Percentiles rank a stretch among this genome's conserved stretches.
These are phyloP conservation scores for Idaea straminata DNA, from an alignment of 2,888 invertebrate genomes.

Conservation along the genomic window DNA sequence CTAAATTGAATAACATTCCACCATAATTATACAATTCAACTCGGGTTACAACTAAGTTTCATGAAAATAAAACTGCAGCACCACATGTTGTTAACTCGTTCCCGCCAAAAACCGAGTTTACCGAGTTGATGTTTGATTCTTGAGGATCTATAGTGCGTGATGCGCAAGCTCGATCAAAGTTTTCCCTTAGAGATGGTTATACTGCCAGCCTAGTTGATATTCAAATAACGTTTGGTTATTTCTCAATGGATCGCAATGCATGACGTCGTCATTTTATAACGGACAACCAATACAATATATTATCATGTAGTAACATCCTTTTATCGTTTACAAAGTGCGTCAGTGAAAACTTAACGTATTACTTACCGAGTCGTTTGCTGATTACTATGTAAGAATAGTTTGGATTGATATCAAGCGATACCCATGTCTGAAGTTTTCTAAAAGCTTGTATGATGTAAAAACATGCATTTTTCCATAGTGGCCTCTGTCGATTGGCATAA, in stretches of 20 bases:
- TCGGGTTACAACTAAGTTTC: no score
- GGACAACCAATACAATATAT: conserved; percentile 50
- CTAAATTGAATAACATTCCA: no score
- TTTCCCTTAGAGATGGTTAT: conserved; percentile 64
- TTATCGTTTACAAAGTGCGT: conserved; percentile 50
- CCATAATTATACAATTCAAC: no score
- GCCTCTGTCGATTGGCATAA: no score
- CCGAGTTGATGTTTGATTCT: no score
- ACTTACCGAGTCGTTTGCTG: conserved; percentile 19
- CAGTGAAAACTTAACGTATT: conserved; percentile 35
- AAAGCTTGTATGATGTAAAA: no score
- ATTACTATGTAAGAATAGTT: background rate
- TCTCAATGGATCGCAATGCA: conserved; percentile 63
- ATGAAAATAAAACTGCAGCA: no score
- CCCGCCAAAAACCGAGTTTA: no score
- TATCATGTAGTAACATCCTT: conserved; percentile 58
- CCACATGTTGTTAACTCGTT: no score
- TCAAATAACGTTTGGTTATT: conserved; percentile 66
- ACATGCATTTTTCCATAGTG: no score
- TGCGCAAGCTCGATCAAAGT: conserved; percentile 54
- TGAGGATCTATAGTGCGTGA: conserved; percentile 45
- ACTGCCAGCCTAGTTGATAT: conserved; percentile 60
- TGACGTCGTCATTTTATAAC: conserved; percentile 67
- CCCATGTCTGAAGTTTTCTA: no score
- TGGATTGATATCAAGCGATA: no score